Evolutionary conservation across 2,113 vertebrate species (phyloP).

Genomic region (Notechis scutatus): DNA sequence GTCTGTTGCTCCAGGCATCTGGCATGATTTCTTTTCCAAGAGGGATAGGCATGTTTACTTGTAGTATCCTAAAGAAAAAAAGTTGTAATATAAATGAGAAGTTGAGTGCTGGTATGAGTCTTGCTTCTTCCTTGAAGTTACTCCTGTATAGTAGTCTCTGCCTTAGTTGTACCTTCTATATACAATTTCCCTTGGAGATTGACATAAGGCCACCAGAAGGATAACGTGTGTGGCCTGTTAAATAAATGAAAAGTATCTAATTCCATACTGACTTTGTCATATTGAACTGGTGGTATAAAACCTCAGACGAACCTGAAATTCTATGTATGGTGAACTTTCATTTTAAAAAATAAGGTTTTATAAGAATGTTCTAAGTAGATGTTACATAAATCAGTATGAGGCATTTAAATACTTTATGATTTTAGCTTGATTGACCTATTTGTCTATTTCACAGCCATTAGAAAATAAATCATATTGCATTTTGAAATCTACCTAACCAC

Average conservation of each 20-base stretch:
- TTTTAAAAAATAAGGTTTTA: background rate
- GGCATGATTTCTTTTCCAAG: background rate
- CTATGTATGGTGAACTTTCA: background rate
- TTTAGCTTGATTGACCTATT: background rate
- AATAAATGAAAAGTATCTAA: background rate
- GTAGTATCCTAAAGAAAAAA: background rate
- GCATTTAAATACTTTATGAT: background rate
- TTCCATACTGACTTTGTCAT: background rate
- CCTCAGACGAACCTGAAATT: background rate
- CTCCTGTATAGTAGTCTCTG: background rate
- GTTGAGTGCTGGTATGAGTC: background rate
- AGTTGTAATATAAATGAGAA: background rate
- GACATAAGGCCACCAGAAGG: background rate
- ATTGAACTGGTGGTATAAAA: background rate
- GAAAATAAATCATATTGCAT: background rate
- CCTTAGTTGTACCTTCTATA: background rate
- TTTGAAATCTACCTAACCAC: background rate
- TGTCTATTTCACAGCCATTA: rapidly evolving
- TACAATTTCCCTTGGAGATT: background rate
- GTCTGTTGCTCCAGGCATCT: background rate
- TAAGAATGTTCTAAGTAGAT: background rate
- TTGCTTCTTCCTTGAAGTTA: background rate
- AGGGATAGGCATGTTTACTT: background rate
- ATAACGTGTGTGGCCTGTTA: background rate
- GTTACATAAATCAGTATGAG: background rate